A percentile compares a stretch with the other conserved stretches of the same genome.
Conservation (phyloP, 2,797 vertebrate genomes). For the Anableps anableps region DNA sequence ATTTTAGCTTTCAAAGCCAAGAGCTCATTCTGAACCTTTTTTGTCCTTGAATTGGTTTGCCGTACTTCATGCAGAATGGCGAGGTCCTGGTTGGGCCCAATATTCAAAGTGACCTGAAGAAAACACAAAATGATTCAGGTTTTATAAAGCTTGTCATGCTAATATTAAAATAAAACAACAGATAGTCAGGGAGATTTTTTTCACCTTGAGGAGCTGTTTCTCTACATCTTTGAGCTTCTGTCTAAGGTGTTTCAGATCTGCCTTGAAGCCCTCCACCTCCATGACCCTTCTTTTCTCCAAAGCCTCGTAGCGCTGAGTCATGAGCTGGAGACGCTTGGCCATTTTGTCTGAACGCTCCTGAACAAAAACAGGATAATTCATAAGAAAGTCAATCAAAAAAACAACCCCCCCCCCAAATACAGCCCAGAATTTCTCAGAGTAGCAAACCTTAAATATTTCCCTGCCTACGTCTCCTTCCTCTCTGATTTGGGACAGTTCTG, state of each 20-base stretch:
- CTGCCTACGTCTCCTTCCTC: conserved; percentile 89
- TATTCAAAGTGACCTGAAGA: conserved; percentile 84
- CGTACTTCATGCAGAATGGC: conserved; percentile 90
- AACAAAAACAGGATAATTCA: neutral
- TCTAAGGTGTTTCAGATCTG: conserved; percentile 89
- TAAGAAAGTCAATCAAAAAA: neutral
- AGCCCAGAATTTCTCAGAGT: neutral
- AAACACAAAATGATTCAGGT: neutral
- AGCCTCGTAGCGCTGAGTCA: conserved; percentile 92
- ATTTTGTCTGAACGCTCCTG: conserved; percentile 94
- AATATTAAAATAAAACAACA: neutral
- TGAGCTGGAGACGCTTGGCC: conserved; percentile 89
- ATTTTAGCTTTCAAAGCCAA: conserved; percentile 93
- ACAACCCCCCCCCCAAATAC: accelerated
- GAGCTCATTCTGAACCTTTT: conserved; percentile 91
- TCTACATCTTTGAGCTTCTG: conserved; percentile 94
- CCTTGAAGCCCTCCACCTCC: conserved; percentile 96
- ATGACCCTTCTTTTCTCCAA: conserved; percentile 89
- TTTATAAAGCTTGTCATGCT: neutral
- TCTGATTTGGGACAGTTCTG: conserved; percentile 87
- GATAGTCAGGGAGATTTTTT: accelerated
- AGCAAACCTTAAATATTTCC: conserved; percentile 90
- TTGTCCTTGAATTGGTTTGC: conserved; percentile 87
- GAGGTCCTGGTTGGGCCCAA: conserved; percentile 90
- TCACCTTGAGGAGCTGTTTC: conserved; percentile 92